Conservation (phyloP, 2,888 invertebrate species). For the Machimus rusticus region DNA sequence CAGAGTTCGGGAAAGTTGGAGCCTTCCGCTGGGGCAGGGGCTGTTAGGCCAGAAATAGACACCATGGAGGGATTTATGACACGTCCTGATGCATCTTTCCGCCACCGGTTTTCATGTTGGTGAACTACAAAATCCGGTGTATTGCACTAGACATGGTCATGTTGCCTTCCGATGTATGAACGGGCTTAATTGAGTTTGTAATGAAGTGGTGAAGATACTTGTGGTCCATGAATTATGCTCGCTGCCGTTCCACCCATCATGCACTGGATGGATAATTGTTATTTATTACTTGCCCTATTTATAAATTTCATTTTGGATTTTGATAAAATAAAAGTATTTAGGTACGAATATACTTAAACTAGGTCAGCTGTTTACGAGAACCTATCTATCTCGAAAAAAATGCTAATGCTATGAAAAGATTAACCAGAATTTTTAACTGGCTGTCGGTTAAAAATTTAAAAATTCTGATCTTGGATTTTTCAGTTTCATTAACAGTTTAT, state of each 20-base stretch:
- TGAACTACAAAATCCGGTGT: background rate
- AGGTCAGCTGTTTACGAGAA: too few species aligned
- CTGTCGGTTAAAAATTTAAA: too few species aligned
- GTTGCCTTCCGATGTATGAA: constrained; percentile 4
- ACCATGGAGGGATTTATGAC: background rate
- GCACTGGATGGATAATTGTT: background rate
- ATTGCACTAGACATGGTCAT: background rate
- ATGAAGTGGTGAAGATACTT: constrained; percentile 16
- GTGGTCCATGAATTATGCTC: background rate
- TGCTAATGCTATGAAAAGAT: too few species aligned
- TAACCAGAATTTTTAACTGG: too few species aligned
- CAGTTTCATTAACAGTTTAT: too few species aligned
- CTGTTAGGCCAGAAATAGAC: background rate
- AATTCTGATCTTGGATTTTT: too few species aligned
- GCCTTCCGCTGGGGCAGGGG: background rate
- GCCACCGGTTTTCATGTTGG: background rate
- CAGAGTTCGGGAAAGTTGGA: background rate
- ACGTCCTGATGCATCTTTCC: constrained; percentile 5
- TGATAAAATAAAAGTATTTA: background rate
- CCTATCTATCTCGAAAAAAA: too few species aligned
- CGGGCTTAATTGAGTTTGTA: constrained; percentile 13
- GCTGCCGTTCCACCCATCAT: background rate
- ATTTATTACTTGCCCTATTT: background rate
- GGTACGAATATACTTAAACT: background rate
- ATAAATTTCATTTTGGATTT: background rate